Base-by-base conservation (phyloP, 2,113 vertebrate genomes). In the Stigmatopora argus region DNA sequence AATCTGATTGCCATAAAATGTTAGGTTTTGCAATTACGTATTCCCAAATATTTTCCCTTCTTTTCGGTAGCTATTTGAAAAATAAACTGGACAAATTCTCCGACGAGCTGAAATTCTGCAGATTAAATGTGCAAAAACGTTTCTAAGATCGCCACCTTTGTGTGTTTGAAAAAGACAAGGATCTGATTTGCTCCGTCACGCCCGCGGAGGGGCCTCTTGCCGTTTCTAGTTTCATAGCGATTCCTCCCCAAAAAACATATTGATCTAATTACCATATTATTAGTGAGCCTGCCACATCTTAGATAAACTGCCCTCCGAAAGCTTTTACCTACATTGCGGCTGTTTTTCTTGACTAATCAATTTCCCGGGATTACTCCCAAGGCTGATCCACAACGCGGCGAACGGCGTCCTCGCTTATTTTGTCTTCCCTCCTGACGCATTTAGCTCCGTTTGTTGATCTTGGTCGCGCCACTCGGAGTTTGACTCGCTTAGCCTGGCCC, bases 311-410 rank as follows among this genome's bases (percentile, higher is more conserved):
- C 78, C 66, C 41, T 12, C 61, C 44, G 47, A 76, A 73, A 23
- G 71, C 74, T 45, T 69, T 72, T 56, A 23, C 72, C 72, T 65
- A 12, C 46, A 46, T 45, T 23, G 26, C 9, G 48, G 70, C 69
- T 87, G 80, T 85, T 88, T 81, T 82, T 80, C 70, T 88, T 82
- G 74, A 76, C 75, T 81, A 86, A 81, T 87, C 82, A 85, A 85
- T 87, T 87, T 88, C 85, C 47, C 7, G 18, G 79, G 83, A 86
- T 88, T 87, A 82, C 64, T 76, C 75, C 77, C 60, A 47, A 72
- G 78, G 77, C 74, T 41, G 73, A 57, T 71, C 67, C 67, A 69
- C 12, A 41, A 65, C 65, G 51, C 63, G n/a, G 66, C 55, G 47
- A 75, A 14, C 44, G 49, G 26, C 18, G 47, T 72, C 64, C 58